A percentile compares a stretch with the other conserved stretches of the same genome.
Conservation (phyloP, 2,888 invertebrate species). For the Dolichopus griseipennis region DNA sequence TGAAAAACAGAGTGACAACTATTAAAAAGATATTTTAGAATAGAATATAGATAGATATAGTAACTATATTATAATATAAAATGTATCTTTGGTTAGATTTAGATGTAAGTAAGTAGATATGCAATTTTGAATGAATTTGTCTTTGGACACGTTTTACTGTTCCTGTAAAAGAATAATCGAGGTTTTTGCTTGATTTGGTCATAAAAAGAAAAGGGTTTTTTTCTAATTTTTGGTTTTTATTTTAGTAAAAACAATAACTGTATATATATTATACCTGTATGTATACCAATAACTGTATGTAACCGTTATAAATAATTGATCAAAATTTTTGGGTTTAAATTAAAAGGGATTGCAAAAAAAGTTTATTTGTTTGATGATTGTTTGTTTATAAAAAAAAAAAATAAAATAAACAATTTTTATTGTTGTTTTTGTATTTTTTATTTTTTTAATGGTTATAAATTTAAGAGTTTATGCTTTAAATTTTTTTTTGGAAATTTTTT, state of each 20-base stretch:
- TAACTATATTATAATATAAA: not conserved
- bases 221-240: not conserved
- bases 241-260: slow-evolving; percentile 6
- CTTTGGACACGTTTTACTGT: not conserved
- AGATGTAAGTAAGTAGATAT: too few relatives aligned
- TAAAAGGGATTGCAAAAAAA: not conserved
- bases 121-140: too few relatives aligned
- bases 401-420: too few relatives aligned
- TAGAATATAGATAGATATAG: too few relatives aligned
- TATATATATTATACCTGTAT: too few relatives aligned
- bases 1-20: not conserved
- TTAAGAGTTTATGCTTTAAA: not conserved
- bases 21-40: not conserved
- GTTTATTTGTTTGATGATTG: not conserved
- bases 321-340: not conserved
- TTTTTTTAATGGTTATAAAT: not conserved
- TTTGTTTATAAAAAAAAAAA: not conserved
- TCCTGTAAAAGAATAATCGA: not conserved
- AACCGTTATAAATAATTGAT: slow-evolving; percentile 1
- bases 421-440: too few relatives aligned
- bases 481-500: not conserved
- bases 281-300: slow-evolving; percentile 6
- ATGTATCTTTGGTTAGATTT: not conserved
- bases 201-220: slow-evolving; percentile 2
- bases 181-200: not conserved